Base-by-base conservation (phyloP, 2,797 vertebrate species). In the Melanitta fusca region DNA sequence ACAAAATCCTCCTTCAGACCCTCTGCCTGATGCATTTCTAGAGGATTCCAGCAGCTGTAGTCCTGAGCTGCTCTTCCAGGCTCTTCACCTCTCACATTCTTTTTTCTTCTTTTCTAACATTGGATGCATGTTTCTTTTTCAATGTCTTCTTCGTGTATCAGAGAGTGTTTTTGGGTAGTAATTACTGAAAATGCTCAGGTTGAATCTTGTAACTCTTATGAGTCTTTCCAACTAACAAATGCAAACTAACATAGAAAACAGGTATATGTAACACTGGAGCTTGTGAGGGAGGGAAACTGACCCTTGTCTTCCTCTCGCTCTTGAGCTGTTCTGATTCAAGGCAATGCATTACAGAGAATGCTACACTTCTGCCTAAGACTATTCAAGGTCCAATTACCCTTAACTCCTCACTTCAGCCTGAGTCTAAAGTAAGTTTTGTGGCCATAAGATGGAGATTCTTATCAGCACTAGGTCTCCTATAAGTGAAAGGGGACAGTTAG, bases 381-480 rank as follows among this genome's bases (percentile, higher is more conserved):
- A 73, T 45, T 69, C 28, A n/a, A 34, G 8, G 6, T 69, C 27
- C 22, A 56, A 8, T 18, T 79, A 51, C 38, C 30, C 12, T 89
- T 84, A 41, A 84, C 72, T 4, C 2, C 8, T 82, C 80, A 11
- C 19, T 91, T 71, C 79, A 74, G 0, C 53, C 18, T n/a, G 27
- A 91, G 24, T 36, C 60, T 88, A 61, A 81, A 57, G 61, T 27
- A 89, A 80, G 22, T 13, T 65, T 72, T 65, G 7, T 54, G 36
- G n/a, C 13, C 49, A 15, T 15, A 54, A 34, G 10, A 80, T 71
- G 8, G 25, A 68, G 43, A 57, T 41, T 69, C 24, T 49, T 69
- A 61, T 0, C 0, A 71, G 30, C 13, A 41, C 6, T 10, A 69
- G 4, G 14, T 68, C 56, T 81, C 19, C 49, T 69, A 0, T 12